Evolutionary conservation across 2,888 invertebrate species (phyloP).

Genomic region (Cordilura impudica): DNA sequence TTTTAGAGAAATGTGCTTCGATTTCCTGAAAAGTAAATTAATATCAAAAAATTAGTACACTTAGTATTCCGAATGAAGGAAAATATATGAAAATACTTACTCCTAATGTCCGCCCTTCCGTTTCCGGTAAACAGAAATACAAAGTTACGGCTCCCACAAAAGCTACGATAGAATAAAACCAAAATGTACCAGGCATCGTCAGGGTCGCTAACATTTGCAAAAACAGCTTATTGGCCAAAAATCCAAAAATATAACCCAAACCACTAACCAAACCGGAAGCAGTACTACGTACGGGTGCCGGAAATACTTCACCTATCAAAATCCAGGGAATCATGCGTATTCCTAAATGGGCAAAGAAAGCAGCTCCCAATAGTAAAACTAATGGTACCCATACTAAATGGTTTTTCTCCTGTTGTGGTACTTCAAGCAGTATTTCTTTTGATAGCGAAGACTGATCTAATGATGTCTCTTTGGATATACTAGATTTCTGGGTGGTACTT

Average conservation of each 20-base stretch:
- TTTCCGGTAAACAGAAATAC: conserved; percentile 87
- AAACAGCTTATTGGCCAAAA: conserved; percentile 86
- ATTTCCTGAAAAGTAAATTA: conserved; percentile 70
- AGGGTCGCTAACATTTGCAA: conserved; percentile 82
- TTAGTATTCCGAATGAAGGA: neutral
- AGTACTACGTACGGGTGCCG: conserved; percentile 83
- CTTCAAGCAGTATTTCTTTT: conserved; percentile 71
- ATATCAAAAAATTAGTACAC: neutral
- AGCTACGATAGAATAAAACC: conserved; percentile 83
- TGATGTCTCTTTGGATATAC: neutral
- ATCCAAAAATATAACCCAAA: conserved; percentile 86
- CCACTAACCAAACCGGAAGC: conserved; percentile 87
- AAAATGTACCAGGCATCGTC: conserved; percentile 85
- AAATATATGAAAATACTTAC: conserved; percentile 67
- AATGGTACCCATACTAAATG: conserved; percentile 84
- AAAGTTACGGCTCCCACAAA: conserved; percentile 82
- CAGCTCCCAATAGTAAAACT: conserved; percentile 82
- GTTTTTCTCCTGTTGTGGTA: conserved; percentile 78
- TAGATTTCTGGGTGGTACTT: conserved; percentile 16
- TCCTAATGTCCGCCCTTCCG: conserved; percentile 85
- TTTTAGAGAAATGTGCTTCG: conserved; percentile 75
- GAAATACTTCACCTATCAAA: conserved; percentile 87
- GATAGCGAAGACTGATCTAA: conserved; percentile 41
- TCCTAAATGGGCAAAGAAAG: conserved; percentile 83
- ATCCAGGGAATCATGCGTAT: conserved; percentile 89